Conservation (phyloP, 2,797 vertebrate genomes). For the Toxotes lorentzi region DNA sequence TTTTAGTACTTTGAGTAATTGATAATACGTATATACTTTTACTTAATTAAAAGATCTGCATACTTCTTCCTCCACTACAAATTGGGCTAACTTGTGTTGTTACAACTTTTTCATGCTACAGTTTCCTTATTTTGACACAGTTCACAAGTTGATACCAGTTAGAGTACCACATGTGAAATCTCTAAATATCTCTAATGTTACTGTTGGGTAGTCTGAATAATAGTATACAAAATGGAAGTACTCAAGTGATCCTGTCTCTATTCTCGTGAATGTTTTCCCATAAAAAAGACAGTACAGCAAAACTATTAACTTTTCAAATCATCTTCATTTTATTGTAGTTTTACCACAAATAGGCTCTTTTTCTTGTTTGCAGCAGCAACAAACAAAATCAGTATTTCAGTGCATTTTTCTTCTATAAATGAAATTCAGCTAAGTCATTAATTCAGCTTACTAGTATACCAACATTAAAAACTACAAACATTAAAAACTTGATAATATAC, state of each 20-base stretch:
- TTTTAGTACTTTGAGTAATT: too few relatives aligned
- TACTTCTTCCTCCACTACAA: too few relatives aligned
- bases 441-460: not conserved
- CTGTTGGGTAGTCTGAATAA: not conserved
- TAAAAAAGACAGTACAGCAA: not conserved
- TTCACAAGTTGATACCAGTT: not conserved
- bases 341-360: constrained; percentile 8
- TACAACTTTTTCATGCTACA: not conserved
- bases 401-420: constrained; percentile 14
- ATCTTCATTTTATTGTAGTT: constrained; percentile 31
- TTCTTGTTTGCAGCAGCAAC: not conserved
- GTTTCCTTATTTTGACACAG: not conserved
- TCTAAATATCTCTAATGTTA: not conserved
- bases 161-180: too few relatives aligned
- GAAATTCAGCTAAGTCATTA: not conserved
- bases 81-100: too few relatives aligned
- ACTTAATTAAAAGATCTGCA: not conserved
- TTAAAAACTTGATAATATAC: constrained; percentile 2
- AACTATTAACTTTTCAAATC: not conserved
- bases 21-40: not conserved
- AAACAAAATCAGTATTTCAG: not conserved
- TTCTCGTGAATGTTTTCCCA: not conserved
- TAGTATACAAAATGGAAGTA: not conserved
- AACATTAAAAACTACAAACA: constrained; percentile 1
- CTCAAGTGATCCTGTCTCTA: not conserved